phyloP scores from a whole-genome alignment of 2,113 vertebrate genomes.

The Xyliphius kryptos region DNA sequence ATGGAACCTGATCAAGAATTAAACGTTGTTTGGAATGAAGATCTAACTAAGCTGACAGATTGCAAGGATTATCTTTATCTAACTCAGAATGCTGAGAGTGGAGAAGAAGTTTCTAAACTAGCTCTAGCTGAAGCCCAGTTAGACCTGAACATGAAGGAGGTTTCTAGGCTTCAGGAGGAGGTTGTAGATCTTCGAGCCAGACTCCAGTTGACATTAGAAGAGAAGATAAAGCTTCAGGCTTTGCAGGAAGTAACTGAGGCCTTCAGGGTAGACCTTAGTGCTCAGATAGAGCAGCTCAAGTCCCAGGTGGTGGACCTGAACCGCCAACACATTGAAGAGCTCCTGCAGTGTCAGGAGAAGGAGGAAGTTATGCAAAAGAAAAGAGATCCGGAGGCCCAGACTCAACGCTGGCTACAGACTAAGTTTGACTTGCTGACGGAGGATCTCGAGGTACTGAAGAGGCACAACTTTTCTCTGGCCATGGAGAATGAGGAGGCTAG shows the following conservation, averaged over 20 bases:
- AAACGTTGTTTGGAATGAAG: no score
- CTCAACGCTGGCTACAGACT: conserved; percentile 56
- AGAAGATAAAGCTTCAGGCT: conserved; percentile 67
- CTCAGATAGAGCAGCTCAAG: conserved; percentile 73
- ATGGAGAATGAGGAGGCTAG: conserved; percentile 71
- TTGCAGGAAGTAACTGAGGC: conserved; percentile 65
- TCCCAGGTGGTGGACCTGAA: conserved; percentile 78
- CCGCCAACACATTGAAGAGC: conserved; percentile 73
- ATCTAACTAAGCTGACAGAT: no score
- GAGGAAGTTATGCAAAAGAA: conserved; percentile 65
- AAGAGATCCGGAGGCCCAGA: conserved; percentile 50
- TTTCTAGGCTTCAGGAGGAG: conserved; percentile 64
- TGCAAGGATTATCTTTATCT: no score
- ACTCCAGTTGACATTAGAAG: conserved; percentile 61
- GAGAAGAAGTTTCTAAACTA: conserved; percentile 61
- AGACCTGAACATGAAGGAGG: conserved; percentile 66
- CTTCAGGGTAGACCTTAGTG: conserved; percentile 67
- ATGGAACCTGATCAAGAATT: no score
- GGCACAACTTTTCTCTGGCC: conserved; percentile 54
- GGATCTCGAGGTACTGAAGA: conserved; percentile 62
- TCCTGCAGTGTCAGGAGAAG: conserved; percentile 67
- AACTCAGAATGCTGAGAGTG: conserved; percentile 45
- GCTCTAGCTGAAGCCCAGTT: conserved; percentile 70
- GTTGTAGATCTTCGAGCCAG: conserved; percentile 67
- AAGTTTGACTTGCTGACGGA: conserved; percentile 61